Conservation (phyloP, 2,113 vertebrate species). For the Phylloscopus trochilus region DNA sequence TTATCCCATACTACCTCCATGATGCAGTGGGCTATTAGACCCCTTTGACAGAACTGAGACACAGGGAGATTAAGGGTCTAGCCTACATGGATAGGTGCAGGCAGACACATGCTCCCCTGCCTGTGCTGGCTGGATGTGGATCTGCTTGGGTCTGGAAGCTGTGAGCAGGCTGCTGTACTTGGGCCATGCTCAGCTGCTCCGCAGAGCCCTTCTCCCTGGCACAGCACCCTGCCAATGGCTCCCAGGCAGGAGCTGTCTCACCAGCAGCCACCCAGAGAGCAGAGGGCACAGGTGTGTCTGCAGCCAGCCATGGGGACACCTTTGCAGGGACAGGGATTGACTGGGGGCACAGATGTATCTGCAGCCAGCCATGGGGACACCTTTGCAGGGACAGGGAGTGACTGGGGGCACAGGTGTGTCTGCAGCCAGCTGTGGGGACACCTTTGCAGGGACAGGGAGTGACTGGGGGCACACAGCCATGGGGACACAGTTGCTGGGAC, state of each 20-base stretch:
- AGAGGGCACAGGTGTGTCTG: background rate
- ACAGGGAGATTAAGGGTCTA: background rate
- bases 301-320: background rate
- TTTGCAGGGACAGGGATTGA: background rate
- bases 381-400: background rate
- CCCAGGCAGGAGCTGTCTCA: background rate
- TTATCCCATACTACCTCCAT: background rate
- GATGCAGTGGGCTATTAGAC: slow-evolving; percentile 54
- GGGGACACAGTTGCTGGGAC: background rate
- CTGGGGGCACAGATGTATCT: background rate
- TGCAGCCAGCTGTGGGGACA: background rate
- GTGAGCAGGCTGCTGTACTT: background rate
- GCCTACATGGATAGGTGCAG: background rate
- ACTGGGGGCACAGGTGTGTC: background rate
- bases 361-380: background rate
- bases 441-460: background rate
- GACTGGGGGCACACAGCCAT: fast-evolving
- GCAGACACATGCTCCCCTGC: background rate
- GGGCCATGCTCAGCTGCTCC: background rate
- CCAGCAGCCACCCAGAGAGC: fast-evolving
- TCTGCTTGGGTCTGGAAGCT: background rate
- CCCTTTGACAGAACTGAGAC: slow-evolving; percentile 26
- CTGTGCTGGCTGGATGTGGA: background rate
- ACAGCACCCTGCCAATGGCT: background rate
- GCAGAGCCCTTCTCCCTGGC: background rate